These are phyloP conservation scores for Eupelmus urozonus DNA, from an alignment of 2,888 invertebrate species.

Conservation along the genomic window DNA sequence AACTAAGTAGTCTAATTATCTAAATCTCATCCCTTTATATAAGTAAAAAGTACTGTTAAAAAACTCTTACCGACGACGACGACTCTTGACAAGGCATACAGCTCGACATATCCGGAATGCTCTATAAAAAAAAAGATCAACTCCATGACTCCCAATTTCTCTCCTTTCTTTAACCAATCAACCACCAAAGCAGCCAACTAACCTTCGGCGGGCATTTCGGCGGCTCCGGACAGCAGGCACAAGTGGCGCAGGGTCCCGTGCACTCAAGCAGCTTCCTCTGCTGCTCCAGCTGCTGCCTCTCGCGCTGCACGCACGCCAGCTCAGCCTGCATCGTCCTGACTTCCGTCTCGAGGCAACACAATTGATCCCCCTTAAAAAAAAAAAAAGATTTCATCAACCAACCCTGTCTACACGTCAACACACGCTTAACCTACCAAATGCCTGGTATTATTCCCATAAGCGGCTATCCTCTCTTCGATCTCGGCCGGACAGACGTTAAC, in stretches of 20 bases:
- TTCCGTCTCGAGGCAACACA: constrained; percentile 81
- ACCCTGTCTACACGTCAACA: neutral
- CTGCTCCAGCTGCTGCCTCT: constrained; percentile 79
- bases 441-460: constrained; percentile 77
- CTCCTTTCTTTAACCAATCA: neutral
- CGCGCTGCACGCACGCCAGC: constrained; percentile 78
- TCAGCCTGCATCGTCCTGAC: constrained; percentile 80
- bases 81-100: neutral
- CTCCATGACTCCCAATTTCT: neutral
- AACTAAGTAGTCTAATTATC: too few species aligned
- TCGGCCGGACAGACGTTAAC: constrained; percentile 76
- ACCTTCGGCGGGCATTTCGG: constrained; percentile 3
- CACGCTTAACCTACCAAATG: constrained; percentile 70
- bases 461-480: constrained; percentile 74
- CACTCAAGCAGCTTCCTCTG: constrained; percentile 74
- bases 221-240: constrained; percentile 68
- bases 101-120: neutral
- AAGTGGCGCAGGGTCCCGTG: constrained; percentile 71
- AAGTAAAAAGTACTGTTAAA: too few species aligned
- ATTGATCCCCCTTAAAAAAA: constrained; percentile 80
- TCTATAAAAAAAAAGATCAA: neutral
- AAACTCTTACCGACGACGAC: constrained; percentile 24
- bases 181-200: neutral
- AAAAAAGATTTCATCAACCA: too few species aligned
- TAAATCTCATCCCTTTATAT: too few species aligned